phyloP scores from a whole-genome alignment of 2,888 invertebrate species.

The Acleris emargana region DNA sequence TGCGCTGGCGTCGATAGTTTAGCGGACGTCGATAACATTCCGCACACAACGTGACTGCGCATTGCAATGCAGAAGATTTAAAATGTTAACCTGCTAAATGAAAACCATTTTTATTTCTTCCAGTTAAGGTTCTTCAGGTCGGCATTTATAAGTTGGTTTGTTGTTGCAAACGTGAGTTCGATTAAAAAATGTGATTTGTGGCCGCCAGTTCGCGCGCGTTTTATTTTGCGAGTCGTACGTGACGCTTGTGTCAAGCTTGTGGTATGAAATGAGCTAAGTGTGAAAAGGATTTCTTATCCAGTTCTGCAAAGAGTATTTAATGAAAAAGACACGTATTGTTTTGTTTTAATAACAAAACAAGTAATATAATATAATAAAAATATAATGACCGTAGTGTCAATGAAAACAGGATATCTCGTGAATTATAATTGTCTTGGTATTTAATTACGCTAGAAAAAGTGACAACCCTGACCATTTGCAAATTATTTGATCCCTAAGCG shows the following conservation, averaged over 20 bases:
- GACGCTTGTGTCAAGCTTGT: slow-evolving; percentile 66
- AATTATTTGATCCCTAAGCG: too few species aligned
- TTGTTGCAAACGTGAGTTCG: slow-evolving; percentile 72
- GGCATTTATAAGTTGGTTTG: slow-evolving; percentile 45
- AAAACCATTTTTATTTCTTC: slow-evolving; percentile 50
- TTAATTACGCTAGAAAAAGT: too few species aligned
- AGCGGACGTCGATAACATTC: slow-evolving; percentile 76
- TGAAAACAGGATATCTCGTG: too few species aligned
- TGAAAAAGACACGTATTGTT: neutral
- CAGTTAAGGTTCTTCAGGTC: slow-evolving; percentile 38
- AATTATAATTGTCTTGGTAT: too few species aligned
- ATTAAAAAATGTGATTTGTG: slow-evolving; percentile 84
- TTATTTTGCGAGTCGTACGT: slow-evolving; percentile 78
- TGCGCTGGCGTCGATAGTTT: slow-evolving; percentile 78
- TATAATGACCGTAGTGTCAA: too few species aligned
- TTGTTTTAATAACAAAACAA: too few species aligned
- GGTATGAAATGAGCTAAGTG: slow-evolving; percentile 15
- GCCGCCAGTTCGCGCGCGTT: slow-evolving; percentile 75
- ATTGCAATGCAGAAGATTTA: slow-evolving; percentile 62
- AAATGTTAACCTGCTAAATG: slow-evolving; percentile 30
- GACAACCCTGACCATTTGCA: too few species aligned
- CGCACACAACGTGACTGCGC: slow-evolving; percentile 73
- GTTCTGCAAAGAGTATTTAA: slow-evolving; percentile 8
- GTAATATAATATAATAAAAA: too few species aligned
- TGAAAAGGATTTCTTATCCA: slow-evolving; percentile 10